Evolutionary conservation across 35 echinoderm and acorn worm genomes (phyloP), one percentile per base, ranked within the genome.

Genomic region (Strongylocentrotus purpuratus): DNA sequence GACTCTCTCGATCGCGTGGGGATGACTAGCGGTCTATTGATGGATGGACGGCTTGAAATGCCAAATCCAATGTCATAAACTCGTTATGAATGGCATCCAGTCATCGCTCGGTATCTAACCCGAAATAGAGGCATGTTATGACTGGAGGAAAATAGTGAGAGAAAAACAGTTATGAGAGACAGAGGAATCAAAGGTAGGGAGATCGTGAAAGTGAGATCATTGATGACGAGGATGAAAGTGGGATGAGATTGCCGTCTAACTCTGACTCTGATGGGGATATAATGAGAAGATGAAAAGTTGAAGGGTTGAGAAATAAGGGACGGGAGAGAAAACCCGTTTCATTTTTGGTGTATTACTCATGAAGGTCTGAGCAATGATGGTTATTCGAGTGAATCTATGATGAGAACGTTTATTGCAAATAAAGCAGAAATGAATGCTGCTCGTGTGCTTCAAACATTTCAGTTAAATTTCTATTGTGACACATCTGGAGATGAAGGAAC

Each of bases 1-100:
- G n/a, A n/a, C n/a, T n/a, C n/a, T n/a, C n/a, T n/a, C n/a, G n/a
- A 78, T 78, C 65, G 65, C 65, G 65, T 78, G 65, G 65, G 65
- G 65, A n/a, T 78, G 65, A 78, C 65, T 78, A 28, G n/a, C 22
- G 65, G 22, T 7, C 15, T 18, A 78, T 78, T 78, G 65, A 78
- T 78, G n/a, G 65, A 78, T 78, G 65, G 65, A 78, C 65, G 20
- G 65, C 20, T 5, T 28, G 65, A 78, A 78, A 78, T 78, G 65
- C 20, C 65, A 78, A 28, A 78, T 78, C 4, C 22, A 5, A 78
- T 78, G 65, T 78, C 65, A 28, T 78, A 78, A 78, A 78, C 22
- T 28, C 65, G 18, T 78, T 78, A 22, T 78, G 65, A 78, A 78
- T 78, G 65, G 15, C n/a, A 78, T 78, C 65, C 65, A 78, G 65